Evolutionary conservation across 92 coral and sea anemone genomes (phyloP), one percentile per base, ranked within the genome.

Genomic region (Parazoanthus atlanticus): DNA sequence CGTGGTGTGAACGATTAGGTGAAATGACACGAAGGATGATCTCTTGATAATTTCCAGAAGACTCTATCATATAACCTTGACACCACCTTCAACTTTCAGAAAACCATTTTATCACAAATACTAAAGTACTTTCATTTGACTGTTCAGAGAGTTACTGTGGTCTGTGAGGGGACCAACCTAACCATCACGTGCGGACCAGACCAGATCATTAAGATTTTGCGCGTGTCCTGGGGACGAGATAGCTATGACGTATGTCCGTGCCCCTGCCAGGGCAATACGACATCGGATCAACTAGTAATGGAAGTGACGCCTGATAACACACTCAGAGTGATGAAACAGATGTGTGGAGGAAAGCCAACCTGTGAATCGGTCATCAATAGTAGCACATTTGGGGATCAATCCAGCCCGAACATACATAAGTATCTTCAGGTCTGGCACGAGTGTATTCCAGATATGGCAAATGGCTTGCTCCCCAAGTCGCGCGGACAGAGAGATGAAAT

Each of bases 201-300:
- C 36, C 91, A 91, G 72, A 84, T 83, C 47, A 90, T 96, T 47
- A 95, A 95, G 89, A 96, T 96, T 36, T 90, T 92, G 36, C 94
- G 94, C 72, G 99, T 95, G 78, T 88, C 92, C 88, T 96, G 99
- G 98, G 98, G 98, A 33, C 87, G 94, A 65, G 96, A 95, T 66
- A 89, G 93, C 88, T 90, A 91, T 65, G 85, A 92, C 93, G 92
- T 94, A 78, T 96, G 99, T 86, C 90, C 93, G 21, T 90, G 94
- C 32, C 81, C 89, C 40, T 79, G 93, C 40, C 86, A 93, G 77
- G 88, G 91, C 54, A 93, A 90, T 80, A 85, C 70, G 54, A 90
- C 95, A 25, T 78, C 91, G 64, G 71, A 76, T 33, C 92, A 89
- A 56, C 92, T 91, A 67, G 93, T 86, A 34, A 89, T 94, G 46